Percentiles rank a stretch among this genome's conserved stretches.
These are phyloP conservation scores for Thermophis baileyi DNA, from an alignment of 2,113 vertebrate genomes.

Conservation along the genomic window DNA sequence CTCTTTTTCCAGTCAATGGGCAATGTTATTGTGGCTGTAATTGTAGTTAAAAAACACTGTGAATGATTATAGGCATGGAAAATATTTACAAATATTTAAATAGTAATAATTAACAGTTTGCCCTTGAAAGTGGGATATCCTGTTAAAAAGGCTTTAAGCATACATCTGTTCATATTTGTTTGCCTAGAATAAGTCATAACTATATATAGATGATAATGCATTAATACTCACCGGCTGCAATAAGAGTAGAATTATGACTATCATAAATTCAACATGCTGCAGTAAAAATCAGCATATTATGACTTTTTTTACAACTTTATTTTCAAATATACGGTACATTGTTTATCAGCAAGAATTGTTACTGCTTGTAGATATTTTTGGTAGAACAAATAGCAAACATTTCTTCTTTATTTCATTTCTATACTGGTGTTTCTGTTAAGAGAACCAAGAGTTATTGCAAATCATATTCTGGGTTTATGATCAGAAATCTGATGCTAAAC, in stretches of 20 bases:
- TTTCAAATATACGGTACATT: not conserved
- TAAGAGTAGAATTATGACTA: not conserved
- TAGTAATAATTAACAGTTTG: not conserved
- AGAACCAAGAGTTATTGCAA: not conserved
- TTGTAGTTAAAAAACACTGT: not conserved
- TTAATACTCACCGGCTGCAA: not conserved
- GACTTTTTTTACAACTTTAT: not conserved
- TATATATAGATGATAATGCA: not conserved
- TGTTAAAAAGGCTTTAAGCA: not conserved
- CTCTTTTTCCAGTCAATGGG: not conserved
- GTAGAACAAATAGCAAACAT: not conserved
- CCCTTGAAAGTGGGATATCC: not conserved
- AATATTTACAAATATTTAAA: not conserved
- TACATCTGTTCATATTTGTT: not conserved
- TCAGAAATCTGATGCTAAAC: not conserved
- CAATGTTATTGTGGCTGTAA: not conserved
- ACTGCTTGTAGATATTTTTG: not conserved
- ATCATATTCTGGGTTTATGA: not conserved
- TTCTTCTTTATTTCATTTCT: not conserved
- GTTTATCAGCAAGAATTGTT: not conserved
- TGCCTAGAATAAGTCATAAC: not conserved
- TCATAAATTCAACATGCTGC: not conserved
- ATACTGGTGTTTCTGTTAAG: not conserved
- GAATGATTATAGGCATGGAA: not conserved
- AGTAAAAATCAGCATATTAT: not conserved